Percentiles rank a stretch among this genome's conserved stretches.
These are phyloP conservation scores for Maniola hyperantus DNA, from an alignment of 2,888 invertebrate species.

Conservation along the genomic window DNA sequence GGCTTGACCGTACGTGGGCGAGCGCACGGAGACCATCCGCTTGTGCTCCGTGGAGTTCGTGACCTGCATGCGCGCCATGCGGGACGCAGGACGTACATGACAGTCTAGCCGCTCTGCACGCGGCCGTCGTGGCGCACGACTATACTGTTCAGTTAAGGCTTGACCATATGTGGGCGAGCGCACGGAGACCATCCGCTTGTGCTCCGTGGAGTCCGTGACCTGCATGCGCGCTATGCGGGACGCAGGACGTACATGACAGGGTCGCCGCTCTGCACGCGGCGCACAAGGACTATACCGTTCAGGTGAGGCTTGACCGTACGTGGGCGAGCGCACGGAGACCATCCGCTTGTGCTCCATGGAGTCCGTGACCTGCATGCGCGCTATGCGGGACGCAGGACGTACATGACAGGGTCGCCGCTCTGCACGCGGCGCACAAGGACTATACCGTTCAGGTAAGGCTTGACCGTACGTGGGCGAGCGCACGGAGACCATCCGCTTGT, in stretches of 20 bases:
- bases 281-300: conserved; percentile 91
- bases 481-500: conserved; percentile 97
- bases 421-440: conserved; percentile 87
- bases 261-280: conserved; percentile 58
- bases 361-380: conserved; percentile 89
- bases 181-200: conserved; percentile 97
- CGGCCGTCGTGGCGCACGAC: conserved; percentile 90
- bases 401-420: conserved; percentile 20
- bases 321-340: conserved; percentile 95
- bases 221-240: conserved; percentile 89
- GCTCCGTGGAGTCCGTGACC: conserved; percentile 89
- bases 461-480: conserved; percentile 92
- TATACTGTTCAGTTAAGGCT: conserved; percentile 89
- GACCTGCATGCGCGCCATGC: conserved; percentile 89
- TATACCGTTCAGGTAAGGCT: conserved; percentile 89
- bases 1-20: conserved; percentile 84
- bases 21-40: conserved; percentile 97
- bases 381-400: conserved; percentile 79
- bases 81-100: conserved; percentile 47
- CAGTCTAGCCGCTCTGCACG: conserved; percentile 23
- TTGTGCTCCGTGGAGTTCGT: conserved; percentile 93
- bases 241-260: conserved; percentile 22
- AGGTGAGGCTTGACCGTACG: conserved; percentile 90
- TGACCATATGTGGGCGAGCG: conserved; percentile 92
- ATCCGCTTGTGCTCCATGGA: conserved; percentile 95